Evolutionary conservation across 2,888 invertebrate genomes (phyloP), one percentile per base, ranked within the genome.

Genomic region (Zygothrica quintamaculata): DNA sequence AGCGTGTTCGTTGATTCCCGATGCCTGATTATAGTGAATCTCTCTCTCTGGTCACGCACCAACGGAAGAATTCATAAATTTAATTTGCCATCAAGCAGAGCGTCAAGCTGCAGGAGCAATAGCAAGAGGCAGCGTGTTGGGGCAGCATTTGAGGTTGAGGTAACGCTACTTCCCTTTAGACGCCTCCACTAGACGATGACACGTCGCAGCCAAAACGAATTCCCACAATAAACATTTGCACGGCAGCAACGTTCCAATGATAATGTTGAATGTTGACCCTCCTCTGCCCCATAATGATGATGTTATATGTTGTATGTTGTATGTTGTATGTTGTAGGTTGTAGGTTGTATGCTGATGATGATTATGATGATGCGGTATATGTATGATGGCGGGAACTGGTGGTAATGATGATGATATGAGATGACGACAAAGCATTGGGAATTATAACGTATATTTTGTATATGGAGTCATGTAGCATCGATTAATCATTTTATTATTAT

Each of bases 401-500:
- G 46, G 37, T 9, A 73, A 78, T 79, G 80, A 79, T 84, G 79
- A 78, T 74, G 74, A 65, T 76, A 22, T 22, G 18, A 74, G 71
- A 76, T 84, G 84, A 84, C 82, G 77, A 85, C 82, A 85, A 68
- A 84, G 81, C 84, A 67, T 52, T 79, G 85, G 82, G 85, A 82
- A 85, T 82, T 80, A 75, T 50, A 44, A 53, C 52, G 26, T 56
- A n/a, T 22, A 68, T 68, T 80, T 84, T 78, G 80, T 80, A 76
- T 80, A 84, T 81, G 76, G 76, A 77, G 81, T 76, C 84, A 86
- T 86, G 84, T 86, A 84, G 78, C 84, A 84, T 86, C 86, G 86
- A 84, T 84, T 84, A 84, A 84, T 84, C 84, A 84, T 86, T 86
- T 84, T 86, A 84, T 86, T 84, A 85, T 85, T 82, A 77, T 77